Evolutionary conservation across 35 echinoderm and acorn worm species (phyloP).

Genomic region (Ophioderma brevispina): DNA sequence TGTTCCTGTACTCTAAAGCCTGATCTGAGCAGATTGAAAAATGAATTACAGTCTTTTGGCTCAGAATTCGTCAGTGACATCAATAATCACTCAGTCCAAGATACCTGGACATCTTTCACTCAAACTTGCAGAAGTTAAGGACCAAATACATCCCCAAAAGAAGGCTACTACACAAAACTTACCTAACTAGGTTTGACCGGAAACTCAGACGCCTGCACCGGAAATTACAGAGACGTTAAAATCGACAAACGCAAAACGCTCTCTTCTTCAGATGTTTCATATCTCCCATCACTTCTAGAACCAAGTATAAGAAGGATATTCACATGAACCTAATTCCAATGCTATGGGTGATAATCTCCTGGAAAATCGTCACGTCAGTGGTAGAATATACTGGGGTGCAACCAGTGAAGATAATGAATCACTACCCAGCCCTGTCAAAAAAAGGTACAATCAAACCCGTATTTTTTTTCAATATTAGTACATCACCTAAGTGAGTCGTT

Average conservation of each 20-base stretch:
- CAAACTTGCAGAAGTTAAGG: background rate
- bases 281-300: background rate
- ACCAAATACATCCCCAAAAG: conserved; percentile 20
- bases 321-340: background rate
- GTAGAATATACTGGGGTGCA: background rate
- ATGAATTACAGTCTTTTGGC: background rate
- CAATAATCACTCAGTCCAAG: background rate
- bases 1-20: background rate
- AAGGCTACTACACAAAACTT: background rate
- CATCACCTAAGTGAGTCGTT: no score
- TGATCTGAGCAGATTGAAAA: background rate
- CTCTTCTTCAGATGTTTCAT: background rate
- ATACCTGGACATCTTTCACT: background rate
- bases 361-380: background rate
- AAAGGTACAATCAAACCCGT: no score
- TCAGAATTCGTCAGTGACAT: background rate
- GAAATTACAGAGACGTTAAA: background rate
- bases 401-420: background rate
- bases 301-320: background rate
- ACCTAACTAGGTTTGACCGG: conserved; percentile 9
- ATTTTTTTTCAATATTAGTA: no score
- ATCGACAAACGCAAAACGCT: background rate
- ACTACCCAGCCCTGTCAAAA: background rate
- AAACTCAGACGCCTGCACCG: background rate
- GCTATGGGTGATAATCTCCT: background rate